Evolutionary conservation across 2,113 vertebrate genomes (phyloP).

Genomic region (Albula glossodonta): DNA sequence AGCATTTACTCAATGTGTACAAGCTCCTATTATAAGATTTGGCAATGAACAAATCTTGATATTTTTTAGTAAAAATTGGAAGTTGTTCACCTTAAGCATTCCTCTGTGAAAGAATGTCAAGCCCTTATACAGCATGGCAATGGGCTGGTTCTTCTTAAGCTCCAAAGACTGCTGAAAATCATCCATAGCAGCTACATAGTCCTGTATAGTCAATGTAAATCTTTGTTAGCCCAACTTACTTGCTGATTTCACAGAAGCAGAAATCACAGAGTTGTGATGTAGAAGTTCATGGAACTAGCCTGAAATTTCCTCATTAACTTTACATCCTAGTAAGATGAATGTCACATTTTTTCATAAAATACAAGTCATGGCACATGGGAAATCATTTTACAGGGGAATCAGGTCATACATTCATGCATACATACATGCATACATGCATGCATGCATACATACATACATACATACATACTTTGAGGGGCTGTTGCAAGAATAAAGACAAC

Average conservation of each 20-base stretch:
- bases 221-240: too few relatives aligned
- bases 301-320: too few relatives aligned
- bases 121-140: constrained; percentile 95
- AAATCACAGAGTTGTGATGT: too few relatives aligned
- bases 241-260: too few relatives aligned
- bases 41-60: neutral
- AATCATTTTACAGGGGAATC: too few relatives aligned
- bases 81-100: constrained; percentile 83
- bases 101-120: constrained; percentile 97
- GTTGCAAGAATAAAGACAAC: neutral
- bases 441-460: too few relatives aligned
- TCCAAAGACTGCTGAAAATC: constrained; percentile 93
- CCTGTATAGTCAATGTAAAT: constrained; percentile 62
- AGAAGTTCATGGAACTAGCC: too few relatives aligned
- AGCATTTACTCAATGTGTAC: neutral
- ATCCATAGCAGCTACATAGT: constrained; percentile 90
- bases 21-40: neutral
- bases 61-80: neutral
- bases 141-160: constrained; percentile 93
- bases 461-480: neutral
- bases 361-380: too few relatives aligned
- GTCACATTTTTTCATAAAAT: too few relatives aligned
- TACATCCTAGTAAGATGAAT: too few relatives aligned
- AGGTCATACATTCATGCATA: too few relatives aligned
- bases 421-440: too few relatives aligned